phyloP scores from a whole-genome alignment of 1,140 invertebrate genomes.

The Onthophagus taurus region DNA sequence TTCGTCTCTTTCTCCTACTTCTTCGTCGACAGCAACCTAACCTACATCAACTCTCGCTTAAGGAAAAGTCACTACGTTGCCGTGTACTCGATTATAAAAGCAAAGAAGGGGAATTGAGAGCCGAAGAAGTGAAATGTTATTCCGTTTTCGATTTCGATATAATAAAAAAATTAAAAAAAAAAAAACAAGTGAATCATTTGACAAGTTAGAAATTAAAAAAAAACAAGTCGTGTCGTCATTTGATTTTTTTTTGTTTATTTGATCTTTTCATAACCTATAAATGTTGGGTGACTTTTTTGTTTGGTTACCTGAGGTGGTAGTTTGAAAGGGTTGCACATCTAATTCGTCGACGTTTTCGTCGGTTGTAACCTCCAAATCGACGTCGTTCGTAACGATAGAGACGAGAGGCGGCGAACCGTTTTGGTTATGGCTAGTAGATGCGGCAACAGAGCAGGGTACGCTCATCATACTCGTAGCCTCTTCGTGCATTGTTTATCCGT shows the following conservation, averaged over 20 bases:
- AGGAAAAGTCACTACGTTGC: constrained; percentile 20
- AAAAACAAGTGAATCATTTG: too few species aligned
- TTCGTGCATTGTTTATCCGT: constrained; percentile 39
- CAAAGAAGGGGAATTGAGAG: too few species aligned
- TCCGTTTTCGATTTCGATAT: too few species aligned
- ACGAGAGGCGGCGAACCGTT: constrained; percentile 27
- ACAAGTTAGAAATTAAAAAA: too few species aligned
- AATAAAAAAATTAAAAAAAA: too few species aligned
- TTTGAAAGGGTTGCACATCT: constrained; percentile 36
- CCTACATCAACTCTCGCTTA: constrained; percentile 24
- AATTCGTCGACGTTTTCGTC: constrained; percentile 30
- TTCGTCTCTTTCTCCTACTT: too few species aligned
- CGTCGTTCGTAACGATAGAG: constrained; percentile 24
- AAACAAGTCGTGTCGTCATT: too few species aligned
- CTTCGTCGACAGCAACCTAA: constrained; percentile 22
- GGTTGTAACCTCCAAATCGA: constrained; percentile 31
- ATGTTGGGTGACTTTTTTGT: constrained; percentile 10
- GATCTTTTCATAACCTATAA: constrained; percentile 26
- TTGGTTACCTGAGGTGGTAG: constrained; percentile 31
- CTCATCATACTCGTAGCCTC: constrained; percentile 37
- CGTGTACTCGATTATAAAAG: constrained; percentile 19
- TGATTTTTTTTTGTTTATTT: too few species aligned
- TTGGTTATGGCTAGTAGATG: constrained; percentile 35
- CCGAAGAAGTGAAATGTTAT: too few species aligned
- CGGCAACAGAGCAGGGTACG: constrained; percentile 40